Evolutionary conservation across 2,113 vertebrate genomes (phyloP).

Genomic region (Camelus bactrianus): DNA sequence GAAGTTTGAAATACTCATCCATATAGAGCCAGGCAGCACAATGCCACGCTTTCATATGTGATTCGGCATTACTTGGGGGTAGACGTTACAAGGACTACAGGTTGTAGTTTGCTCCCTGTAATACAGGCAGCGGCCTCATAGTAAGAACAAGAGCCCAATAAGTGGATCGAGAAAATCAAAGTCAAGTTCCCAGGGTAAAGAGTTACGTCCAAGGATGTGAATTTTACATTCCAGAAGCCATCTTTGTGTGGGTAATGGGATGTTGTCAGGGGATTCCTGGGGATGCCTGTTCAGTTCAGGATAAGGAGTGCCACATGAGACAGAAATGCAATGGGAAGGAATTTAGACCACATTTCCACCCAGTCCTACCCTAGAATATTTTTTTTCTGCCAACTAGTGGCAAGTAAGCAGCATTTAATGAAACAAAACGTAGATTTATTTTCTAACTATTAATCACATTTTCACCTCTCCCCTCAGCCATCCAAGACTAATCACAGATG

Average conservation of each 20-base stretch:
- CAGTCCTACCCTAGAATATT: not conserved
- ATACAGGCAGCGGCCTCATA: not conserved
- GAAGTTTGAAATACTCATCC: not conserved
- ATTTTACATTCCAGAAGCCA: not conserved
- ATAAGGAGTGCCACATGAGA: not conserved
- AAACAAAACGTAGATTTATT: slow-evolving; percentile 40
- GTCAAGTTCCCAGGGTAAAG: not conserved
- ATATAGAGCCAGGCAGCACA: not conserved
- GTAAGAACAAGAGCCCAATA: not conserved
- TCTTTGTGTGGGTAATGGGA: not conserved
- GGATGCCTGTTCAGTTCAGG: not conserved
- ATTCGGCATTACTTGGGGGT: not conserved
- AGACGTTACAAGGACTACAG: not conserved
- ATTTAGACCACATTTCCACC: not conserved
- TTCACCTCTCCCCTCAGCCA: not conserved
- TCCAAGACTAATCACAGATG: not conserved
- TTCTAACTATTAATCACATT: slow-evolving; percentile 5
- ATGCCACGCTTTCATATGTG: not conserved
- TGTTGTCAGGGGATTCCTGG: not conserved
- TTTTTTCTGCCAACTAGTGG: not conserved
- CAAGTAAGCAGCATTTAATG: not conserved
- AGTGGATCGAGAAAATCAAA: not conserved
- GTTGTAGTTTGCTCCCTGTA: not conserved
- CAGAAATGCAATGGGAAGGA: not conserved
- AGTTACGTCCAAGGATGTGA: not conserved